phyloP scores from a whole-genome alignment of 23 tunicate species.

The Diplosoma virens region DNA sequence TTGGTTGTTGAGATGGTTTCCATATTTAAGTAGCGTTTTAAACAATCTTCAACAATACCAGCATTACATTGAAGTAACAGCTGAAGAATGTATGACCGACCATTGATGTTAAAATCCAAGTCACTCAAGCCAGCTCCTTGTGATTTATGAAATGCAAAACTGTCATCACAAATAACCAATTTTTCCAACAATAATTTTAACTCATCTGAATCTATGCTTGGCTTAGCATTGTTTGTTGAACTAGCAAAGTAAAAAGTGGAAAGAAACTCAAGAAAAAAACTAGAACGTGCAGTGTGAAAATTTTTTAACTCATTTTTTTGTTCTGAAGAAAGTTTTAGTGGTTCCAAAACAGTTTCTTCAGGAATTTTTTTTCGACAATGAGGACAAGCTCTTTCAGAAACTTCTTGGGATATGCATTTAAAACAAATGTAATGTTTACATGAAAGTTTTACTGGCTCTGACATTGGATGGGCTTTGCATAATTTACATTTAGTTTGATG shows the following conservation, averaged over 20 bases:
- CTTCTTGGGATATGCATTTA: conserved; percentile 23
- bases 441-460: conserved; percentile 19
- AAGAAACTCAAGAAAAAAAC: too few species aligned
- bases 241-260: conserved; percentile 39
- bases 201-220: too few species aligned
- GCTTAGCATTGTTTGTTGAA: too few species aligned
- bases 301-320: conserved; percentile 27
- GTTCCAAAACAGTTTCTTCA: not conserved
- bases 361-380: conserved; percentile 26
- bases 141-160: too few species aligned
- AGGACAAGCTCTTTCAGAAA: conserved; percentile 31
- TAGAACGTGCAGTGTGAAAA: conserved; percentile 38
- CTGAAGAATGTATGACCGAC: conserved; percentile 40
- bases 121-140: not conserved
- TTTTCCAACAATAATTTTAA: conserved; percentile 10
- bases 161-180: conserved; percentile 35
- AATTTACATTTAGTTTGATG: conserved; percentile 19
- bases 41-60: not conserved
- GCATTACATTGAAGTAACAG: conserved; percentile 23
- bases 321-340: conserved; percentile 10
- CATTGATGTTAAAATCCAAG: conserved; percentile 28
- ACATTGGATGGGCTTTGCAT: conserved; percentile 35
- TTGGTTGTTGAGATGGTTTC: conserved; percentile 10
- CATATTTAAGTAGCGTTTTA: conserved; percentile 17
- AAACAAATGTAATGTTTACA: conserved; percentile 50